Conservation (phyloP, 2,888 invertebrate species). For the Acheta domesticus region DNA sequence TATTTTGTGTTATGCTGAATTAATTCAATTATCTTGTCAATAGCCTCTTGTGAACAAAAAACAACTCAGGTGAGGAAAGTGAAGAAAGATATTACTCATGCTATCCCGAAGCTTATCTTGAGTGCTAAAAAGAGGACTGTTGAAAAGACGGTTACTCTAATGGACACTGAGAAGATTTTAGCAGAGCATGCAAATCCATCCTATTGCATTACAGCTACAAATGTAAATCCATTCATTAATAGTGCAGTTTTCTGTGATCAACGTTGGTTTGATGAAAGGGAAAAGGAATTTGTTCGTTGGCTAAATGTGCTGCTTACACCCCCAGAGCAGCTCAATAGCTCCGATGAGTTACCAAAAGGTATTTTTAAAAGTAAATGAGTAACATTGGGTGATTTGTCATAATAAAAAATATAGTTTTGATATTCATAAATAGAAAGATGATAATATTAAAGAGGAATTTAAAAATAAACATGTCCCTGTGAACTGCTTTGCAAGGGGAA, state of each 20-base stretch:
- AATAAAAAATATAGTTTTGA: no score
- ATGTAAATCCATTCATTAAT: slow-evolving; percentile 62
- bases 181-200: slow-evolving; percentile 50
- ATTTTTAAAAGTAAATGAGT: neutral
- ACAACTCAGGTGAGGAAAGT: neutral
- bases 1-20: no score
- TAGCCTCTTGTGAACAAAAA: neutral
- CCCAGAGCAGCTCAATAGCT: slow-evolving; percentile 65
- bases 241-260: slow-evolving; percentile 65
- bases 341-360: slow-evolving; percentile 54
- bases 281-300: slow-evolving; percentile 72
- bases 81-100: neutral
- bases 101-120: neutral
- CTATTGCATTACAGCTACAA: slow-evolving; percentile 54
- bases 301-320: slow-evolving; percentile 73
- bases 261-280: slow-evolving; percentile 64
- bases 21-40: neutral
- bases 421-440: no score
- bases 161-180: slow-evolving; percentile 42
- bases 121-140: neutral
- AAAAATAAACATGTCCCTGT: no score
- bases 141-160: neutral
- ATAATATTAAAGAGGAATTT: no score
- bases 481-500: no score
- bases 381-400: neutral